Evolutionary conservation across 2,888 invertebrate genomes (phyloP).

Genomic region (Chrysotoxum bicinctum): DNA sequence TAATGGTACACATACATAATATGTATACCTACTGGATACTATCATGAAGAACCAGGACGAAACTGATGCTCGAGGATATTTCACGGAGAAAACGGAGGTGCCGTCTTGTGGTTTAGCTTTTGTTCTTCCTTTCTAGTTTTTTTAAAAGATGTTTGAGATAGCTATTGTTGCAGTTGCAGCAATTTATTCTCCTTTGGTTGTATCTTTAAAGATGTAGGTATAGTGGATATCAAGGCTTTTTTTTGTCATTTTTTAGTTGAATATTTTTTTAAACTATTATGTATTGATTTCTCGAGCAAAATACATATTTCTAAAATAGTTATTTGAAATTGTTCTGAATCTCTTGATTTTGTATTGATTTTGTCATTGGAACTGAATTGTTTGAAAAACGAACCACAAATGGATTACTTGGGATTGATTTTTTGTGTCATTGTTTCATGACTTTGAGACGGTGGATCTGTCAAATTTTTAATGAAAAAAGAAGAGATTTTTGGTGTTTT

Average conservation of each 20-base stretch:
- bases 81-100: neutral
- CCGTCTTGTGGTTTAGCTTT: slow-evolving; percentile 21
- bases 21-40: neutral
- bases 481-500: too few species aligned
- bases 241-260: neutral
- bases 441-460: too few species aligned
- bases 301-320: too few species aligned
- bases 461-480: too few species aligned
- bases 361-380: too few species aligned
- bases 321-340: too few species aligned
- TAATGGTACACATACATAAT: neutral
- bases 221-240: neutral
- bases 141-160: neutral
- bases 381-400: too few species aligned
- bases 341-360: too few species aligned
- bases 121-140: neutral
- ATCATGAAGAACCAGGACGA: neutral
- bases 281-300: too few species aligned
- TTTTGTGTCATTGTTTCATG: too few species aligned
- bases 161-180: neutral
- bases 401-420: too few species aligned
- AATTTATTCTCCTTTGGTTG: neutral
- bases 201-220: neutral
- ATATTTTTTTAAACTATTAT: too few species aligned
- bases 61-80: neutral